Conservation (phyloP, 2,888 invertebrate species). For the Drosophila fungiperda region DNA sequence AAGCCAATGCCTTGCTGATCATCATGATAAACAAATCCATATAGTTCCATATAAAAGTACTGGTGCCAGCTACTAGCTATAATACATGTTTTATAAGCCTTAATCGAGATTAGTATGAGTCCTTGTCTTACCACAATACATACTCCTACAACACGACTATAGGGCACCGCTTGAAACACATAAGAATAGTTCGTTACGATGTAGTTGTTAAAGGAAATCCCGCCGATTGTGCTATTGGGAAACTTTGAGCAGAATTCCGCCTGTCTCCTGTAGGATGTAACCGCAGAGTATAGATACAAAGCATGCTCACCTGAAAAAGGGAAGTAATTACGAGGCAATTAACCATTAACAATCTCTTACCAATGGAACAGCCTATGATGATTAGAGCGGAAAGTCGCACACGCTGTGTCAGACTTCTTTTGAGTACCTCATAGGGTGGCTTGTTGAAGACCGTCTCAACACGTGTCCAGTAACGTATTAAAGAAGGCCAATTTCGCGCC, state of each 20-base stretch:
- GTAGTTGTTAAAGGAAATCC: constrained; percentile 62
- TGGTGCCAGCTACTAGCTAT: constrained; percentile 68
- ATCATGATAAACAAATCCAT: constrained; percentile 90
- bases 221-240: constrained; percentile 58
- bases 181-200: constrained; percentile 72
- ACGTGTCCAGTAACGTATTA: constrained; percentile 82
- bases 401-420: constrained; percentile 65
- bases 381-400: constrained; percentile 71
- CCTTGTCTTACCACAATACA: constrained; percentile 68
- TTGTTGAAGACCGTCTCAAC: constrained; percentile 79
- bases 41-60: constrained; percentile 90
- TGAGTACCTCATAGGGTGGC: constrained; percentile 76
- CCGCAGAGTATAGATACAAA: constrained; percentile 70
- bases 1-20: constrained; percentile 88
- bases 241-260: constrained; percentile 50
- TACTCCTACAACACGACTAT: constrained; percentile 52
- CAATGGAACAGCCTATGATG: constrained; percentile 70
- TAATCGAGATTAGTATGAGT: background rate
- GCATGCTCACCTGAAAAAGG: constrained; percentile 75
- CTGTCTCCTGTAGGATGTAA: constrained; percentile 59
- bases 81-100: background rate
- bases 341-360: constrained; percentile 43
- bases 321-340: accelerated
- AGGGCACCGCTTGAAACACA: constrained; percentile 74
- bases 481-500: constrained; percentile 80